Evolutionary conservation across 2,797 vertebrate genomes (phyloP).

Genomic region (Scleropages formosus): DNA sequence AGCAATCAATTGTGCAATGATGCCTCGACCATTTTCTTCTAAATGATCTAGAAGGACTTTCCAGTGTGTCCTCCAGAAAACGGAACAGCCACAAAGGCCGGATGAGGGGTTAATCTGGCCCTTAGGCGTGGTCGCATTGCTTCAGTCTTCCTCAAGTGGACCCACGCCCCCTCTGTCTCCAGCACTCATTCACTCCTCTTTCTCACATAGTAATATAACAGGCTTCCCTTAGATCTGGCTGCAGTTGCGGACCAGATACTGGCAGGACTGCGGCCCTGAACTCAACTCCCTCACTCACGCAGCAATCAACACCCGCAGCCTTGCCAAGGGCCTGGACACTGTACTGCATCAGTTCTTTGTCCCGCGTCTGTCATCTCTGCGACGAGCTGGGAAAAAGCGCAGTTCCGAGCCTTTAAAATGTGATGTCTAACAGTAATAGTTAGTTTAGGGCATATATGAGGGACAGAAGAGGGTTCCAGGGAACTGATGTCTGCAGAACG

Average conservation of each 20-base stretch:
- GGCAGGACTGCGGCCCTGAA: not conserved
- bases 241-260: not conserved
- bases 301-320: too few species aligned
- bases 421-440: not conserved
- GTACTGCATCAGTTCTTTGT: not conserved
- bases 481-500: not conserved
- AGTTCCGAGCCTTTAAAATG: not conserved
- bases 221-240: slow-evolving; percentile 23
- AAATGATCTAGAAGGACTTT: not conserved
- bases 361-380: not conserved
- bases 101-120: not conserved
- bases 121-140: slow-evolving; percentile 12
- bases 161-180: not conserved
- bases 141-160: not conserved
- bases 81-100: not conserved
- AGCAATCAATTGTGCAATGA: too few species aligned
- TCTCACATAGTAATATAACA: slow-evolving; percentile 21
- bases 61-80: not conserved
- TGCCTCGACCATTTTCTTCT: not conserved
- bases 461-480: not conserved
- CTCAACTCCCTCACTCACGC: too few species aligned
- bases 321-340: not conserved
- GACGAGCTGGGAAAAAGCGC: not conserved
- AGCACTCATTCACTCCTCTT: not conserved
- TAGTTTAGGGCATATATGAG: not conserved